These are phyloP conservation scores for Cliona cf. orientalis DNA, from an alignment of 37 sponge, comb jelly and placozoan species.

Conservation along the genomic window DNA sequence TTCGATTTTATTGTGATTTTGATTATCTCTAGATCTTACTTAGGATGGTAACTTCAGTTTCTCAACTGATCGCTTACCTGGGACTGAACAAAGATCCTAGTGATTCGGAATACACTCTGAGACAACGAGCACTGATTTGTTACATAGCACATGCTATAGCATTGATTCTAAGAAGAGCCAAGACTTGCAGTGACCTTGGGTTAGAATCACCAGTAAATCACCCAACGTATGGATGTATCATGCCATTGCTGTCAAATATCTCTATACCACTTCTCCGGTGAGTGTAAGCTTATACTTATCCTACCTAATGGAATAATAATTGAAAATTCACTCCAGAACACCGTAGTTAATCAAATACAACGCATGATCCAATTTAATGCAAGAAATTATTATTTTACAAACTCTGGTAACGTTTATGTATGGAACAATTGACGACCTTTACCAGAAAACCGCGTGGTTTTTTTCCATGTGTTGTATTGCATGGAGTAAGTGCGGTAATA, in stretches of 20 bases:
- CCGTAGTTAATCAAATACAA: too few species aligned
- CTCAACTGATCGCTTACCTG: slow-evolving; percentile 15
- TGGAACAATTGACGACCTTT: too few species aligned
- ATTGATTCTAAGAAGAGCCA: slow-evolving; percentile 23
- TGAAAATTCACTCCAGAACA: too few species aligned
- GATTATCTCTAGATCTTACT: background rate
- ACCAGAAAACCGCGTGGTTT: too few species aligned
- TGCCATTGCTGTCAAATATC: slow-evolving; percentile 34
- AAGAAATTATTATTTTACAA: too few species aligned
- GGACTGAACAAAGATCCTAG: slow-evolving; percentile 43
- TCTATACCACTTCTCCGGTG: slow-evolving; percentile 34
- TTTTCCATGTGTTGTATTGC: too few species aligned
- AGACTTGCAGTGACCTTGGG: too few species aligned
- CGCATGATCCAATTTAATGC: too few species aligned
- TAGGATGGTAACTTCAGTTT: slow-evolving; percentile 33
- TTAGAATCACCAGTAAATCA: background rate
- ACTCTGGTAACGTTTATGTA: too few species aligned
- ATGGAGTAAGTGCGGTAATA: too few species aligned
- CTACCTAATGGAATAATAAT: too few species aligned
- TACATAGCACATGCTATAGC: slow-evolving; percentile 17
- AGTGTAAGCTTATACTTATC: too few species aligned
- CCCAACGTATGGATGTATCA: slow-evolving; percentile 6
- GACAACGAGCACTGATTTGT: slow-evolving; percentile 1
- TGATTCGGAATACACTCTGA: background rate
- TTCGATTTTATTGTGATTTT: background rate